Conservation (phyloP, 2,113 vertebrate species). For the Gymnobelideus leadbeateri region DNA sequence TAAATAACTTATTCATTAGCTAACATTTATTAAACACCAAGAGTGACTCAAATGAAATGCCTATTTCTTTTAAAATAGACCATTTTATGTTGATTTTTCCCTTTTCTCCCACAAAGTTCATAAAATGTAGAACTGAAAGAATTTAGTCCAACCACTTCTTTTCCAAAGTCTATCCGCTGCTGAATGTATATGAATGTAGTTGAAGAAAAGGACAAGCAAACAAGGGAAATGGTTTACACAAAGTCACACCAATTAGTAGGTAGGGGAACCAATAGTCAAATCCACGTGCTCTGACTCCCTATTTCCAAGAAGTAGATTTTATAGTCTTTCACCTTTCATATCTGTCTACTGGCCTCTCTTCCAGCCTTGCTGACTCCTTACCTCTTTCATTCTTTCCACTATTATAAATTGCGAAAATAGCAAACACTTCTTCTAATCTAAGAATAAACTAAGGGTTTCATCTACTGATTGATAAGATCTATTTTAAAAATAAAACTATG, state of each 20-base stretch:
- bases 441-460: constrained; percentile 13
- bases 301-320: neutral
- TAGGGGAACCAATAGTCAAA: neutral
- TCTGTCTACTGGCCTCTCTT: neutral
- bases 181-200: neutral
- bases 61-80: constrained; percentile 32
- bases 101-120: neutral
- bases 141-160: neutral
- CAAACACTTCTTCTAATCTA: neutral
- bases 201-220: neutral
- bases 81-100: neutral
- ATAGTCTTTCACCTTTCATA: neutral
- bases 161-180: neutral
- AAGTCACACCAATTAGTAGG: neutral
- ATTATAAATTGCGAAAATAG: constrained; percentile 13
- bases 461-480: neutral
- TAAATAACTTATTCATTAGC: constrained; percentile 33
- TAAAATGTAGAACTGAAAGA: neutral
- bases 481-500: constrained; percentile 1
- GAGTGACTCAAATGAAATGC: constrained; percentile 12
- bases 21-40: constrained; percentile 8
- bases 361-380: neutral
- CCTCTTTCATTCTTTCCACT: constrained; percentile 20
- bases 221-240: neutral
- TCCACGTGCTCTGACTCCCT: neutral